A percentile compares a stretch with the other conserved stretches of the same genome.
Evolutionary conservation across 2,797 vertebrate species (phyloP).

Genomic region (Prionace glauca): DNA sequence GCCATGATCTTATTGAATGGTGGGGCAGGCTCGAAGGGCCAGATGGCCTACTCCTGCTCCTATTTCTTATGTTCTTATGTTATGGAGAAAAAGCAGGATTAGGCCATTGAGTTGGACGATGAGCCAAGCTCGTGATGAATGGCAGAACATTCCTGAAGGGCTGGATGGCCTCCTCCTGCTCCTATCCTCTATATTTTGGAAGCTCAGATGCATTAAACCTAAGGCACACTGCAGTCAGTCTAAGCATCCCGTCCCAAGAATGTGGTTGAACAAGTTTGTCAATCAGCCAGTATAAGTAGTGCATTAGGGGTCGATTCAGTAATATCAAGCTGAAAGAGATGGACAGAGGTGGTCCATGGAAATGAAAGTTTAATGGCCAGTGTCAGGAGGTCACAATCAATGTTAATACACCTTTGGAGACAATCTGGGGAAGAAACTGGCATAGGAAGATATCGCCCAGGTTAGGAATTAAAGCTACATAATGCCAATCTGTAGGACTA

Average conservation of each 20-base stretch:
- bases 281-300: neutral
- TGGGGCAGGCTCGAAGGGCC: no score
- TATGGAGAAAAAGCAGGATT: no score
- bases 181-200: neutral
- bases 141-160: no score
- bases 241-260: neutral
- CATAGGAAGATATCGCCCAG: neutral
- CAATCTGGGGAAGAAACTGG: neutral
- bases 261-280: constrained; percentile 8
- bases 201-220: neutral
- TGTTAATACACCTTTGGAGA: neutral
- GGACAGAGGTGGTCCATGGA: neutral
- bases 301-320: neutral
- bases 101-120: no score
- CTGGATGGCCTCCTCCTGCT: no score
- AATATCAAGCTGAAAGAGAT: neutral
- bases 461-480: neutral
- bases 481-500: neutral
- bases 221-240: neutral
- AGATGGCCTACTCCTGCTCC: no score
- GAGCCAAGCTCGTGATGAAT: no score
- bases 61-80: no score
- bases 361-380: neutral
- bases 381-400: neutral
- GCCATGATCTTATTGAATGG: no score